These are phyloP conservation scores for Leptatherina wallacei DNA, from an alignment of 2,797 vertebrate species.

Conservation along the genomic window DNA sequence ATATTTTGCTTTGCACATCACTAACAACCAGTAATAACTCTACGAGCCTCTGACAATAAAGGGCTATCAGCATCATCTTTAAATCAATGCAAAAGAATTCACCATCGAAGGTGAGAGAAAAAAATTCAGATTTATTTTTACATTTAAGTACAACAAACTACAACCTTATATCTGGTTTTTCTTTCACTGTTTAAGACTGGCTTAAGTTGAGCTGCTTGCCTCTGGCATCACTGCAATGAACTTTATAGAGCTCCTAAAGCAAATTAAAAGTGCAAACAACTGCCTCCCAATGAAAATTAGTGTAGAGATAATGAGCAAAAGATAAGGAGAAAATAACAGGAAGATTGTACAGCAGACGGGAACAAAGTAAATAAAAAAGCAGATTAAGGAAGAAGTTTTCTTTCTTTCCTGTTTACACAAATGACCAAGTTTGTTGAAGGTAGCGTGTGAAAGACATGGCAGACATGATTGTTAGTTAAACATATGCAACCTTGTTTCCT, in stretches of 20 bases:
- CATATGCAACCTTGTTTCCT: constrained; percentile 32
- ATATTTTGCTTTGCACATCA: background rate
- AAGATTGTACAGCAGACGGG: constrained; percentile 1
- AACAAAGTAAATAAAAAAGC: constrained; percentile 3
- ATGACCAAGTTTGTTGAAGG: constrained; percentile 1
- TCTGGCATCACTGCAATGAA: constrained; percentile 7
- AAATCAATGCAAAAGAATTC: constrained; percentile 20
- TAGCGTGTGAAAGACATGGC: constrained; percentile 18
- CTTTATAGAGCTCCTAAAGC: constrained; percentile 10
- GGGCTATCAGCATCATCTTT: constrained; percentile 39
- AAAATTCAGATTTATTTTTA: background rate
- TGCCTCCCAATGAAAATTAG: constrained; percentile 13
- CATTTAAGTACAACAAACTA: background rate
- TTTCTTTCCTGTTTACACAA: constrained; percentile 52
- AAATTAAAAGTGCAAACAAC: constrained; percentile 3
- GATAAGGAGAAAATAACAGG: constrained; percentile 44
- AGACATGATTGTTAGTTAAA: constrained; percentile 30
- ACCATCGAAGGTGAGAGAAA: background rate
- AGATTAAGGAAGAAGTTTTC: constrained; percentile 6
- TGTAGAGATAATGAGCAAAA: background rate
- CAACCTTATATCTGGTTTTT: background rate
- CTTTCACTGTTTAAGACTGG: background rate
- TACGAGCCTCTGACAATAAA: constrained; percentile 27
- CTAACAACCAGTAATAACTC: background rate
- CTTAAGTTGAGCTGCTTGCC: constrained; percentile 28